phyloP scores from a whole-genome alignment of 1,140 invertebrate genomes.

The Drosophila aff. region DNA sequence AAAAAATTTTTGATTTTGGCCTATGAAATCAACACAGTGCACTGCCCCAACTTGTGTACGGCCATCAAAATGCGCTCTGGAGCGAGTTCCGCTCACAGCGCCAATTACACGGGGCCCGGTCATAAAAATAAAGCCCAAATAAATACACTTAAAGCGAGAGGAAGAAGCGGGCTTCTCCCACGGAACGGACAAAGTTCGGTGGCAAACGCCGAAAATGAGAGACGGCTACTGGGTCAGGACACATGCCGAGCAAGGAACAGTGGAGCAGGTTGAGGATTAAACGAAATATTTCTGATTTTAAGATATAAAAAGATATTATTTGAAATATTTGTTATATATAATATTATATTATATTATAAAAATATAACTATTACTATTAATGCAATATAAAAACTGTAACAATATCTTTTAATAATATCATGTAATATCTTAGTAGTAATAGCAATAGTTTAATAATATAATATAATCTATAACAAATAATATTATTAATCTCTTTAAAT shows the following conservation, averaged over 20 bases:
- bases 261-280: not conserved
- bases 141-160: slow-evolving; percentile 77
- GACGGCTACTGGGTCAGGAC: slow-evolving; percentile 34
- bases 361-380: too few species aligned
- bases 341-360: too few species aligned
- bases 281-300: not conserved
- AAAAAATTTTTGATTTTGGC: too few species aligned
- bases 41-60: slow-evolving; percentile 52
- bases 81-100: slow-evolving; percentile 61
- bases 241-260: slow-evolving; percentile 15
- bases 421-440: too few species aligned
- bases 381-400: too few species aligned
- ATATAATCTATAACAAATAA: too few species aligned
- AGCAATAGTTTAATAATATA: too few species aligned
- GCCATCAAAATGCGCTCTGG: slow-evolving; percentile 70
- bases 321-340: too few species aligned
- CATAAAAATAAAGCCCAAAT: slow-evolving; percentile 82
- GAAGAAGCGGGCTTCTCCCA: slow-evolving; percentile 11
- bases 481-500: too few species aligned
- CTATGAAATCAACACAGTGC: too few species aligned
- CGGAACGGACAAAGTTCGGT: slow-evolving; percentile 40
- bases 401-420: too few species aligned
- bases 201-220: slow-evolving; percentile 51
- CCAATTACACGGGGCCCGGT: slow-evolving; percentile 77
- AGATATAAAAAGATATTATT: not conserved